A percentile compares a stretch with the other conserved stretches of the same genome.
Conservation (phyloP, 2,113 vertebrate species). For the Pardalotus punctatus region DNA sequence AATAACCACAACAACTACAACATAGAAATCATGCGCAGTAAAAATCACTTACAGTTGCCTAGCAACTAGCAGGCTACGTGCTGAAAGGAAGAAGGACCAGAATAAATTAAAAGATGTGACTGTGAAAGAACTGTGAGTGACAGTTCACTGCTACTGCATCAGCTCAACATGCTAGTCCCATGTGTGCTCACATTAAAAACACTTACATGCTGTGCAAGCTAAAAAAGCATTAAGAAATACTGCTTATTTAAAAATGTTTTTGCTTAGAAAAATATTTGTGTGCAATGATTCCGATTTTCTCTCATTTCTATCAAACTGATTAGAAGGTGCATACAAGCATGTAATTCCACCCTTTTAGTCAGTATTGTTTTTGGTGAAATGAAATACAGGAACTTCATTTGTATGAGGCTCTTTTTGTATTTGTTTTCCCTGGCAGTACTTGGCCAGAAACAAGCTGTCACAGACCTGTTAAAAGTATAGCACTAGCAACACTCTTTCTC, state of each 20-base stretch:
- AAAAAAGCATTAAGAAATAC: neutral
- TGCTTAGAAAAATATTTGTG: neutral
- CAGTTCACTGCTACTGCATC: constrained; percentile 2
- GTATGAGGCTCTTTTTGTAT: neutral
- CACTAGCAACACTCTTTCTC: neutral
- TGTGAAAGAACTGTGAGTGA: constrained; percentile 54
- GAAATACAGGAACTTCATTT: neutral
- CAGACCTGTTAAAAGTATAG: neutral
- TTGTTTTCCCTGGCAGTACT: neutral
- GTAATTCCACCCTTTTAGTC: neutral
- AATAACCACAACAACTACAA: constrained; percentile 67
- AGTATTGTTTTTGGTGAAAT: neutral
- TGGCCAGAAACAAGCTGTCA: neutral
- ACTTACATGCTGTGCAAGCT: neutral
- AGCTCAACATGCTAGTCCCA: neutral
- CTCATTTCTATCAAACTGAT: neutral
- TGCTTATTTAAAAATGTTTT: neutral
- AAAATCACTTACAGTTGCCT: constrained; percentile 71
- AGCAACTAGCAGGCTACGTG: constrained; percentile 74
- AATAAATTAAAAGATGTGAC: constrained; percentile 75
- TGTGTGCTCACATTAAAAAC: neutral
- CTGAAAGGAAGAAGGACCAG: constrained; percentile 68
- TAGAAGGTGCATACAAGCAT: neutral
- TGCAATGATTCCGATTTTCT: neutral
- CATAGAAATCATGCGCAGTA: constrained; percentile 68